These are phyloP conservation scores for Dromococcyx pavoninus DNA, from an alignment of 2,797 vertebrate species.

Conservation along the genomic window DNA sequence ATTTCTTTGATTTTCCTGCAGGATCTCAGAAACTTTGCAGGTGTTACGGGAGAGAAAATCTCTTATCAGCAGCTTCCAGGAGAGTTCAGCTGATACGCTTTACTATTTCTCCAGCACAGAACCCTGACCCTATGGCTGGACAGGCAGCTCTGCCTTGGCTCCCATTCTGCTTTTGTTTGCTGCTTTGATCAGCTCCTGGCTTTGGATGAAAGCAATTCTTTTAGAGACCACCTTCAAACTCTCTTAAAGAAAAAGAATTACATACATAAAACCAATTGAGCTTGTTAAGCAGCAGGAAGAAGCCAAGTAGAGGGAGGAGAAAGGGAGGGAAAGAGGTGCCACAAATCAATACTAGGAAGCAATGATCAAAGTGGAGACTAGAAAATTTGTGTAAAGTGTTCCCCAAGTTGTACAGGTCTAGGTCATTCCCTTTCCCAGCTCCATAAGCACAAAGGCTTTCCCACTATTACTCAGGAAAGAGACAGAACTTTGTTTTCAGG, in stretches of 20 bases:
- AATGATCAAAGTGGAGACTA: not conserved
- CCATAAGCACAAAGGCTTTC: not conserved
- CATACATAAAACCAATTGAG: slow-evolving; percentile 32
- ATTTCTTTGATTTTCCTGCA: slow-evolving; percentile 36
- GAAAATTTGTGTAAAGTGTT: slow-evolving; percentile 19
- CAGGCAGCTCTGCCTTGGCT: slow-evolving; percentile 4
- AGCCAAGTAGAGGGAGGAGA: slow-evolving; percentile 30
- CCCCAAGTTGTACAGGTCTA: not conserved
- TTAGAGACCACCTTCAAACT: slow-evolving; percentile 21
- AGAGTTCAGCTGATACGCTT: not conserved
- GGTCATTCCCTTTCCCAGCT: not conserved
- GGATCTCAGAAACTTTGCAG: slow-evolving; percentile 64
- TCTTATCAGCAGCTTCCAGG: not conserved
- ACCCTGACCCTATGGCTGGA: not conserved
- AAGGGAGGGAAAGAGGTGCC: not conserved
- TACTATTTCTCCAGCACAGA: not conserved
- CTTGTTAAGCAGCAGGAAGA: slow-evolving; percentile 55
- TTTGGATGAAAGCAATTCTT: slow-evolving; percentile 50
- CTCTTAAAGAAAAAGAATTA: slow-evolving; percentile 13
- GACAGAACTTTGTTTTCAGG: not conserved
- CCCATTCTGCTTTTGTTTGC: not conserved
- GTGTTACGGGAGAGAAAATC: slow-evolving; percentile 29
- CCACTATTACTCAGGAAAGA: not conserved
- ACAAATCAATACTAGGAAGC: slow-evolving; percentile 30
- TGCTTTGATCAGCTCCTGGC: slow-evolving; percentile 57